Evolutionary conservation across 2,113 vertebrate genomes (phyloP).

Genomic region (Dasyurus viverrinus): DNA sequence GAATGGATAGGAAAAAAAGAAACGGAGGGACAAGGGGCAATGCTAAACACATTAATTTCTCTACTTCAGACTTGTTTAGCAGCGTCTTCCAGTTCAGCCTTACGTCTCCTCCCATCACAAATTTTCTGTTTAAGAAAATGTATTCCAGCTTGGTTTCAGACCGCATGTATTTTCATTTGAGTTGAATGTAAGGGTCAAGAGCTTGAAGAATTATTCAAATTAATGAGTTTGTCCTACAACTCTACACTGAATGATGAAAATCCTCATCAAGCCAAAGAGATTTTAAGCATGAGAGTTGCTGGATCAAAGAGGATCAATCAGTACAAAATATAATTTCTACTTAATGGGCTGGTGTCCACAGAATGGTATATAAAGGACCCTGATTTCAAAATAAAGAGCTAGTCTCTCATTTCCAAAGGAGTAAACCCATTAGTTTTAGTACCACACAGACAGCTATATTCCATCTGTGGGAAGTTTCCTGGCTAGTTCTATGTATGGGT

Average conservation of each 20-base stretch:
- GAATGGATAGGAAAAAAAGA: neutral
- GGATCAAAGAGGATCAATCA: neutral
- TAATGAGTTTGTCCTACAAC: neutral
- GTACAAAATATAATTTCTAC: neutral
- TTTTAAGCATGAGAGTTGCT: neutral
- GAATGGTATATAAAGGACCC: neutral
- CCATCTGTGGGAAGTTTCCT: neutral
- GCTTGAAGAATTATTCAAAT: neutral
- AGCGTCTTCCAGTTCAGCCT: neutral
- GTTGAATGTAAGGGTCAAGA: neutral
- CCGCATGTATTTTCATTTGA: neutral
- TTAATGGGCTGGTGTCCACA: neutral
- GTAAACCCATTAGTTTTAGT: no score
- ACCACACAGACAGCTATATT: fast-evolving
- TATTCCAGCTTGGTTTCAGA: neutral
- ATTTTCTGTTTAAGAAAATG: neutral
- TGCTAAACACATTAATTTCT: neutral
- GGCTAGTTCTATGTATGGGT: fast-evolving
- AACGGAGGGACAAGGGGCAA: neutral
- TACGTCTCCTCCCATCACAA: neutral
- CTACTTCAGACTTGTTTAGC: neutral
- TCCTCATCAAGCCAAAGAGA: neutral
- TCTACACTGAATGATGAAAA: neutral
- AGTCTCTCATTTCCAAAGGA: neutral
- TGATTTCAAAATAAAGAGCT: neutral